Conservation (phyloP, 1,140 invertebrate genomes). For the Acyrthosiphon pisum region DNA sequence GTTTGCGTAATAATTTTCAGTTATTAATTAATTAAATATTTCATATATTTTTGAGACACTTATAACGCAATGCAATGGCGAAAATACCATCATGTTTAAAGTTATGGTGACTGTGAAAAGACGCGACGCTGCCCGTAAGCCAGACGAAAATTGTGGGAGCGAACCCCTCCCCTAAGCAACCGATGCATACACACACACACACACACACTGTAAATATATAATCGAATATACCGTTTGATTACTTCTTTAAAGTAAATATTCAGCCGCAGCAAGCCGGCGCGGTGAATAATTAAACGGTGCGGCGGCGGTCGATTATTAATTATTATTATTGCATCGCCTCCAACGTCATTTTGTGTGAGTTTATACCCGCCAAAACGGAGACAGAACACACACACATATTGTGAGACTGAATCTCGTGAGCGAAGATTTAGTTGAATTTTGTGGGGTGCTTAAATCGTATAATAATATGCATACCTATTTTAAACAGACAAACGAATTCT, state of each 20-base stretch:
- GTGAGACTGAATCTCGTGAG: background rate
- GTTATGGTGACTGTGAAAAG: background rate
- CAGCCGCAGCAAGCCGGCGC: background rate
- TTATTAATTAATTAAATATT: background rate
- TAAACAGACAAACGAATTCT: too few relatives aligned
- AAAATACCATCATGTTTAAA: background rate
- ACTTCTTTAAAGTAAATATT: conserved; percentile 14
- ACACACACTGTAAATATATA: background rate
- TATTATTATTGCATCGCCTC: conserved; percentile 10
- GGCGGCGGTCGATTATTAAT: conserved; percentile 7
- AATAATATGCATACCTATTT: background rate
- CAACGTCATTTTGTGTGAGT: background rate
- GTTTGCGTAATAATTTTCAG: background rate
- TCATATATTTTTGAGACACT: background rate
- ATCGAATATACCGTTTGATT: conserved; percentile 11
- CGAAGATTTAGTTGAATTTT: background rate
- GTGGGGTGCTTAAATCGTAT: background rate
- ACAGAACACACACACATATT: background rate
- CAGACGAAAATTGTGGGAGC: background rate
- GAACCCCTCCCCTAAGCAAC: background rate
- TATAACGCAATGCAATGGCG: background rate
- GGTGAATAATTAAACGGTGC: background rate
- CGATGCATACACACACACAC: background rate
- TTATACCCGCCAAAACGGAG: background rate
- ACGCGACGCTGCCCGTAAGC: background rate